Conservation (phyloP, 37 sponge, comb jelly and placozoan genomes). For the Cladorhizidae sp. region DNA sequence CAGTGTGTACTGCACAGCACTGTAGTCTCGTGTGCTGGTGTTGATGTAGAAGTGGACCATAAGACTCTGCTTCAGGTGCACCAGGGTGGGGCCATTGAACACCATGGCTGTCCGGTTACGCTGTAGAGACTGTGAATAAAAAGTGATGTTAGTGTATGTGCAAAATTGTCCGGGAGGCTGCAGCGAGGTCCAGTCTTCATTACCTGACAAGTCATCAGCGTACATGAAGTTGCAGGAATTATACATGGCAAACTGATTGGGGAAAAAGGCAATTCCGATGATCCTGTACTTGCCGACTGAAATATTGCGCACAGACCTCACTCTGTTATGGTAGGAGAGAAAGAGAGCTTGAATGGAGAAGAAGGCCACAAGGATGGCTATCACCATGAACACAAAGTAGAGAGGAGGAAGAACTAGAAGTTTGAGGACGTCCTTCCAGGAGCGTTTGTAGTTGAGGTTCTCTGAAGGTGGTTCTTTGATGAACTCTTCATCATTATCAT, state of each 20-base stretch:
- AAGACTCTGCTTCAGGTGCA: conserved; percentile 38
- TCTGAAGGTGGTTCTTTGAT: conserved; percentile 33
- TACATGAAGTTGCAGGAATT: conserved; percentile 39
- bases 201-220: conserved; percentile 31
- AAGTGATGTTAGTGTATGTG: conserved; percentile 24
- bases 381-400: conserved; percentile 46
- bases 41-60: conserved; percentile 32
- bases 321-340: conserved; percentile 35
- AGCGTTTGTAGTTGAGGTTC: conserved; percentile 24
- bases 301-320: conserved; percentile 12
- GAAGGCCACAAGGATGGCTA: conserved; percentile 48
- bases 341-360: conserved; percentile 58
- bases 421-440: conserved; percentile 39
- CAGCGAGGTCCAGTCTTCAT: not conserved
- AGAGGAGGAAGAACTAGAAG: conserved; percentile 35
- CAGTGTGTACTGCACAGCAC: conserved; percentile 44
- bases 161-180: not conserved
- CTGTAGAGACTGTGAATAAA: conserved; percentile 10
- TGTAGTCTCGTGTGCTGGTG: conserved; percentile 34
- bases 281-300: conserved; percentile 16
- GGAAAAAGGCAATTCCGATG: conserved; percentile 50
- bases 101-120: conserved; percentile 42
- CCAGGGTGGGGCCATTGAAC: conserved; percentile 49
- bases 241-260: conserved; percentile 26
- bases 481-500: conserved; percentile 7